Evolutionary conservation across 1,140 invertebrate genomes (phyloP).

Genomic region (Druon quercuslanigerum): DNA sequence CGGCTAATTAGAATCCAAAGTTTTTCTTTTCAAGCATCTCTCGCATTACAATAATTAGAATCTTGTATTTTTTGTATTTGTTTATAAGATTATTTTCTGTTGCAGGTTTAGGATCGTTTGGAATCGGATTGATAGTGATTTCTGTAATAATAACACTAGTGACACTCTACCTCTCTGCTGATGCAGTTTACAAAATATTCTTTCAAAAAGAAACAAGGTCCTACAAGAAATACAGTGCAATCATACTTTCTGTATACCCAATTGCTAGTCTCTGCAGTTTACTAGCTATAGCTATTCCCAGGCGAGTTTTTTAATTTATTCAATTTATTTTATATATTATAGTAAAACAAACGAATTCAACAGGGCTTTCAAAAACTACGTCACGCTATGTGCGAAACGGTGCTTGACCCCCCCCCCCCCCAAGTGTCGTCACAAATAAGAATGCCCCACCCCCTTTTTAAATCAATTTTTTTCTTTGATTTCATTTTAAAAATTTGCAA

Average conservation of each 20-base stretch:
- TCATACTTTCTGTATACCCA: conserved; percentile 67
- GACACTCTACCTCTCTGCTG: conserved; percentile 62
- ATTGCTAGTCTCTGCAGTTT: conserved; percentile 67
- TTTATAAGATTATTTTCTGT: conserved; percentile 38
- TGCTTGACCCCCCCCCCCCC: no score
- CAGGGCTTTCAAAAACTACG: no score
- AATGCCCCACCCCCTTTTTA: no score
- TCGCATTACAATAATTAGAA: no score
- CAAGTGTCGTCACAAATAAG: no score
- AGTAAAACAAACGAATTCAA: neutral
- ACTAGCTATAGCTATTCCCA: conserved; percentile 66
- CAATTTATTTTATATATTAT: no score
- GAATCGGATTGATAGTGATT: conserved; percentile 54
- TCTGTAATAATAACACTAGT: conserved; percentile 54
- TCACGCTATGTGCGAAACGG: no score
- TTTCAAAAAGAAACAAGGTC: conserved; percentile 60
- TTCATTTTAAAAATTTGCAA: no score
- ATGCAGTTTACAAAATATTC: conserved; percentile 63
- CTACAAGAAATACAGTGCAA: conserved; percentile 64
- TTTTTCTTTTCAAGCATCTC: no score
- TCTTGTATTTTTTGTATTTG: neutral
- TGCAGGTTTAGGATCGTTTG: conserved; percentile 62
- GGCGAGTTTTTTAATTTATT: conserved; percentile 52
- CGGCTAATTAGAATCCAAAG: no score
- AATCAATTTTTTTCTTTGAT: no score